These are phyloP conservation scores for Habrosyne pyritoides DNA, from an alignment of 2,888 invertebrate genomes.

Conservation along the genomic window DNA sequence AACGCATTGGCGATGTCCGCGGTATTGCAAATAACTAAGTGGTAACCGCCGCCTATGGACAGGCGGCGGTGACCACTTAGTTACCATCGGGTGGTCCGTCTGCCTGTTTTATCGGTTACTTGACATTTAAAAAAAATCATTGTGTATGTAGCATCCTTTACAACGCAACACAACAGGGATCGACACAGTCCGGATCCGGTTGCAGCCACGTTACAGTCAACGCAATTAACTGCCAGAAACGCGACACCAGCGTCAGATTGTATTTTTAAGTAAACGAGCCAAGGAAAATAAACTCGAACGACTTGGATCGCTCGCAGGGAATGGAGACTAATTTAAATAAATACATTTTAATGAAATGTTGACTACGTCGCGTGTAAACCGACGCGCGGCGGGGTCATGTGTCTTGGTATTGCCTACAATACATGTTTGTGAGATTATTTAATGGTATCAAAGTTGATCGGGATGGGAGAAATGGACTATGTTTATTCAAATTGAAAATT, in stretches of 20 bases:
- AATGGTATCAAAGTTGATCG: not conserved
- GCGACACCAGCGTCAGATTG: constrained; percentile 6
- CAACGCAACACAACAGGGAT: not conserved
- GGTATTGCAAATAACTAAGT: too few species aligned
- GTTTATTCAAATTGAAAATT: too few species aligned
- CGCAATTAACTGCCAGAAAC: constrained; percentile 8
- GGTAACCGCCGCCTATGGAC: too few species aligned
- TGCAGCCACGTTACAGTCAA: not conserved
- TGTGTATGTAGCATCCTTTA: not conserved
- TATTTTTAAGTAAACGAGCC: constrained; percentile 5
- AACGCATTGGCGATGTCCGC: too few species aligned
- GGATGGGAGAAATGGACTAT: too few species aligned
- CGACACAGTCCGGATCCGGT: not conserved
- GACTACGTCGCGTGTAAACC: not conserved
- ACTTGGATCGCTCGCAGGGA: not conserved
- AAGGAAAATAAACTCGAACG: not conserved
- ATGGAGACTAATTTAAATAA: constrained; percentile 3
- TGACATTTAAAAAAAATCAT: not conserved
- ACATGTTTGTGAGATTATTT: not conserved
- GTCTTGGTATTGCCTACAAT: not conserved
- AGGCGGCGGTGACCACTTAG: too few species aligned
- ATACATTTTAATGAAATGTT: not conserved
- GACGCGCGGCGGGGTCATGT: not conserved
- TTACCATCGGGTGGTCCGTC: too few species aligned
- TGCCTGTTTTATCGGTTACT: too few species aligned